Conservation (phyloP, 1,140 invertebrate species). For the Acromyrmex heyeri region DNA sequence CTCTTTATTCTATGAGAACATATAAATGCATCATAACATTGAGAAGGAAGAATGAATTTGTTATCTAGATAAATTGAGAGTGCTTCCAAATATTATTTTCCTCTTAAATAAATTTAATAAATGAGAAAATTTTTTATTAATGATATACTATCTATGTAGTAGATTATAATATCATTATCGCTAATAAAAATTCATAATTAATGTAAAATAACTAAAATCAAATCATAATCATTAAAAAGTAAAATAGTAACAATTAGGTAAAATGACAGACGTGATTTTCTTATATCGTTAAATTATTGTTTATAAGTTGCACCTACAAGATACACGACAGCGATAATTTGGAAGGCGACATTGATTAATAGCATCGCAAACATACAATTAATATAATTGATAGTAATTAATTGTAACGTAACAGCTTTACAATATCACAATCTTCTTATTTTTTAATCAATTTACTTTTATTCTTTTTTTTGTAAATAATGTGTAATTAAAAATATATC, state of each 20-base stretch:
- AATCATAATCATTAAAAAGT: background rate
- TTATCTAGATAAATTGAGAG: constrained; percentile 36
- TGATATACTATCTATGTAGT: background rate
- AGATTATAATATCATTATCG: background rate
- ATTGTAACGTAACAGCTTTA: constrained; percentile 6
- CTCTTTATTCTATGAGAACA: background rate
- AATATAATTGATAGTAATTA: constrained; percentile 4
- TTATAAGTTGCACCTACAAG: background rate
- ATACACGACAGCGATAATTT: constrained; percentile 19
- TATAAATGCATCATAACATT: constrained; percentile 35
- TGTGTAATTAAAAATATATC: background rate
- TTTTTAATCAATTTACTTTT: background rate
- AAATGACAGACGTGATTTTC: background rate
- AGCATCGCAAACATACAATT: background rate
- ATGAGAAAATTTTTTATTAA: background rate
- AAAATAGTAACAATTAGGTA: background rate
- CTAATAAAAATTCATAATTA: background rate
- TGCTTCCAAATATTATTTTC: background rate
- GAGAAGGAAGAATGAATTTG: constrained; percentile 71
- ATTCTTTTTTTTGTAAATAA: background rate
- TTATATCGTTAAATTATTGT: constrained; percentile 1
- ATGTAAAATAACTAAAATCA: background rate
- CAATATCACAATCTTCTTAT: constrained; percentile 11
- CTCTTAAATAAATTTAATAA: constrained; percentile 11
- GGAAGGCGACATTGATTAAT: constrained; percentile 30